A percentile compares a stretch with the other conserved stretches of the same genome.
phyloP scores from a whole-genome alignment of 1,140 invertebrate species.

The Rhopalosiphum maidis region DNA sequence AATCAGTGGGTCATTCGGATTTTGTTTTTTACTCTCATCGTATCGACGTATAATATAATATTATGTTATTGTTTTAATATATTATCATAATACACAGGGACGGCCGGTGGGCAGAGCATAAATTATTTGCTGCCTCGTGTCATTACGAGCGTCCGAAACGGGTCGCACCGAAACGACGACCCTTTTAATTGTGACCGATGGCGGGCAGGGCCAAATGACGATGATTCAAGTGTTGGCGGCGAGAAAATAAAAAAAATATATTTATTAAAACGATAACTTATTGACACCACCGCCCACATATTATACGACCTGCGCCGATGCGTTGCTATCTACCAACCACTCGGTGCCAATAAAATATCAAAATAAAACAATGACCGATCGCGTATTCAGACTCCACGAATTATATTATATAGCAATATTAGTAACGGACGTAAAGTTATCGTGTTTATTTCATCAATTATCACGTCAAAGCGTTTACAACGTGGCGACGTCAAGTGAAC shows the following conservation, averaged over 20 bases:
- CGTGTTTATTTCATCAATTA: too few relatives aligned
- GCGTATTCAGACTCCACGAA: neutral
- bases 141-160: neutral
- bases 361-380: neutral
- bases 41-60: neutral
- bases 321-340: neutral
- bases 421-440: too few relatives aligned
- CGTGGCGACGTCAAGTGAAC: neutral
- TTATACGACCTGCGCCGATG: neutral
- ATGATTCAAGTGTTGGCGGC: neutral
- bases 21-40: neutral
- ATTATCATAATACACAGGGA: neutral
- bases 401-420: neutral
- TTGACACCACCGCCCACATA: neutral
- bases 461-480: neutral
- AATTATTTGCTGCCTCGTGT: neutral
- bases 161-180: neutral
- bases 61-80: neutral
- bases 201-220: neutral
- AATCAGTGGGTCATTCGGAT: neutral
- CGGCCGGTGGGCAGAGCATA: neutral
- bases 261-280: neutral
- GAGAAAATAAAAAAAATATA: neutral
- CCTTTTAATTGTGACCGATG: conserved; percentile 26
- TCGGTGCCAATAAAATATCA: neutral